Evolutionary conservation across 1,140 invertebrate genomes (phyloP).

Genomic region (Diachasma alloeum): DNA sequence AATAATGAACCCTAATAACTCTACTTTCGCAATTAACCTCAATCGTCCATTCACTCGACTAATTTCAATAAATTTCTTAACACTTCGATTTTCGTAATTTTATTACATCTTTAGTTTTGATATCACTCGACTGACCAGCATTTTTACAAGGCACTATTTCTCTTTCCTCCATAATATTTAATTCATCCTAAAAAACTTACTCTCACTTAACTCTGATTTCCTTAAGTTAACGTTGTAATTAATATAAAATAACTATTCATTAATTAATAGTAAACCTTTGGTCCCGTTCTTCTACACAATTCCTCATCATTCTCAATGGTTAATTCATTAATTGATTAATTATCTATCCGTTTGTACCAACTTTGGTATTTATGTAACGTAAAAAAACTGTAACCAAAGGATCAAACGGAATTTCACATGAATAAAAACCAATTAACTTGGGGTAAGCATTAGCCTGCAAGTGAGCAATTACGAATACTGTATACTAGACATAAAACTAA

Average conservation of each 20-base stretch:
- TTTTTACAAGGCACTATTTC: conserved; percentile 30
- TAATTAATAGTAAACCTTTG: conserved; percentile 50
- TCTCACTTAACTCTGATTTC: conserved; percentile 13
- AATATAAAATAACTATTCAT: conserved; percentile 47
- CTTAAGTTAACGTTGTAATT: conserved; percentile 19
- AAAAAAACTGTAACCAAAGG: conserved; percentile 33
- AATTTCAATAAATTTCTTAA: background rate
- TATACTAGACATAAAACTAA: conserved; percentile 31
- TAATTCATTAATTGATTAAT: conserved; percentile 34
- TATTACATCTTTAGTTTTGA: conserved; percentile 14
- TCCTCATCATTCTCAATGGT: conserved; percentile 28
- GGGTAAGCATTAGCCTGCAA: conserved; percentile 29
- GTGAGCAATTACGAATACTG: conserved; percentile 47
- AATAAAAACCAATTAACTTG: background rate
- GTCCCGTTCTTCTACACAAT: conserved; percentile 54
- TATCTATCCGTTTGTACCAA: conserved; percentile 34
- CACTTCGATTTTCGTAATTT: background rate
- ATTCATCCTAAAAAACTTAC: background rate
- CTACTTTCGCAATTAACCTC: background rate
- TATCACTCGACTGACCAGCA: conserved; percentile 44
- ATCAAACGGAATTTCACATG: conserved; percentile 16
- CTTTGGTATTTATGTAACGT: conserved; percentile 31
- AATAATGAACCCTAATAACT: background rate
- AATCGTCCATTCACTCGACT: background rate
- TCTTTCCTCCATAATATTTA: background rate